Evolutionary conservation across 92 coral and sea anemone species (phyloP).

Genomic region (Epizoanthus fatuus): DNA sequence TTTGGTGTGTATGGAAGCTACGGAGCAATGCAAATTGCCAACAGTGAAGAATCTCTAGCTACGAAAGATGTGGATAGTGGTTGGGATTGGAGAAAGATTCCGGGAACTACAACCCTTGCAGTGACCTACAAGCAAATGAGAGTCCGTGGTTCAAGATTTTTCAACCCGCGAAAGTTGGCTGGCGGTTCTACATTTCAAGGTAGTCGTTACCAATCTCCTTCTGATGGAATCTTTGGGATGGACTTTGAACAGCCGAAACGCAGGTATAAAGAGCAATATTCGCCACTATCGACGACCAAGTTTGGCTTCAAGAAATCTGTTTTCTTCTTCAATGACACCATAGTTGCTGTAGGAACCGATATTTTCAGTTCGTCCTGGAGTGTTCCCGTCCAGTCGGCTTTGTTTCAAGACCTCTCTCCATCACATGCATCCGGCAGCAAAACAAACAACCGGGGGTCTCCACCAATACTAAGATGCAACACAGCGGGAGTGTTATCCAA

Average conservation of each 20-base stretch:
- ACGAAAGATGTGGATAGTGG: slow-evolving; percentile 52
- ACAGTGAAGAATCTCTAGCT: slow-evolving; percentile 36
- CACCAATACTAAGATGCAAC: slow-evolving; percentile 17
- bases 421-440: neutral
- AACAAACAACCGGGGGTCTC: neutral
- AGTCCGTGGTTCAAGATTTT: slow-evolving; percentile 38
- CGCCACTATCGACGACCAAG: slow-evolving; percentile 14
- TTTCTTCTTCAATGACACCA: slow-evolving; percentile 45
- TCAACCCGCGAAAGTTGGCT: slow-evolving; percentile 41
- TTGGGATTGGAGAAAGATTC: slow-evolving; percentile 56
- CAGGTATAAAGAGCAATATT: neutral
- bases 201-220: neutral
- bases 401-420: slow-evolving; percentile 11
- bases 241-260: slow-evolving; percentile 35
- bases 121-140: neutral
- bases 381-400: slow-evolving; percentile 3
- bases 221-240: slow-evolving; percentile 62
- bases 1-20: slow-evolving; percentile 49
- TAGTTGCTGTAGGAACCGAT: slow-evolving; percentile 41
- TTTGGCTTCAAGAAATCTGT: slow-evolving; percentile 63
- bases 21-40: slow-evolving; percentile 56
- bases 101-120: slow-evolving; percentile 54
- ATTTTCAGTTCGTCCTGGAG: slow-evolving; percentile 5
- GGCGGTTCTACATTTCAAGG: slow-evolving; percentile 44
- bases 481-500: slow-evolving; percentile 7